Conservation (phyloP, 2,113 vertebrate genomes). For the Stigmatopora nigra region DNA sequence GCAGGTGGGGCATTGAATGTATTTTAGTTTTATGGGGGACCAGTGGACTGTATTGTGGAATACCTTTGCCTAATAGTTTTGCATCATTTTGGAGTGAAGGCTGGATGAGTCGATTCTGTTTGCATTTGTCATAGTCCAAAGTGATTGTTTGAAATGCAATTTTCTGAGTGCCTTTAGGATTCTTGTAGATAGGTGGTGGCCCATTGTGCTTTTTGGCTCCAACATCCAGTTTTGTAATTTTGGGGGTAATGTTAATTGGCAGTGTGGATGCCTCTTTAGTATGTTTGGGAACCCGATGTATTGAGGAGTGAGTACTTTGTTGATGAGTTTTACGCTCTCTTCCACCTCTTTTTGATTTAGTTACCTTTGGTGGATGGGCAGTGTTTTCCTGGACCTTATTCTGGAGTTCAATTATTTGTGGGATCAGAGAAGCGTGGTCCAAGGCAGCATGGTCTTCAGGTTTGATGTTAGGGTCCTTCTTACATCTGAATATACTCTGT, state of each 20-base stretch:
- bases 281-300: neutral
- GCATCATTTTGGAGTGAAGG: neutral
- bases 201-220: neutral
- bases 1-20: neutral
- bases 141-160: neutral
- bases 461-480: neutral
- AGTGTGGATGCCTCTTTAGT: neutral
- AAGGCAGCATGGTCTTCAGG: neutral
- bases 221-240: conserved; percentile 9
- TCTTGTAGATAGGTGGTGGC: neutral
- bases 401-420: neutral
- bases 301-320: neutral
- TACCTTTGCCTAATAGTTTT: neutral
- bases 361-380: neutral
- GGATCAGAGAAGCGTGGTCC: neutral
- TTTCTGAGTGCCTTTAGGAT: neutral
- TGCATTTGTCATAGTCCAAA: conserved; percentile 3
- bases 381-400: neutral
- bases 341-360: neutral
- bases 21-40: neutral
- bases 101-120: neutral
- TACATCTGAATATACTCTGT: neutral
- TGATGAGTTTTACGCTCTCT: neutral
- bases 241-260: neutral
- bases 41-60: neutral